phyloP scores from a whole-genome alignment of 2,888 invertebrate genomes.

The Ditula angustiorana region DNA sequence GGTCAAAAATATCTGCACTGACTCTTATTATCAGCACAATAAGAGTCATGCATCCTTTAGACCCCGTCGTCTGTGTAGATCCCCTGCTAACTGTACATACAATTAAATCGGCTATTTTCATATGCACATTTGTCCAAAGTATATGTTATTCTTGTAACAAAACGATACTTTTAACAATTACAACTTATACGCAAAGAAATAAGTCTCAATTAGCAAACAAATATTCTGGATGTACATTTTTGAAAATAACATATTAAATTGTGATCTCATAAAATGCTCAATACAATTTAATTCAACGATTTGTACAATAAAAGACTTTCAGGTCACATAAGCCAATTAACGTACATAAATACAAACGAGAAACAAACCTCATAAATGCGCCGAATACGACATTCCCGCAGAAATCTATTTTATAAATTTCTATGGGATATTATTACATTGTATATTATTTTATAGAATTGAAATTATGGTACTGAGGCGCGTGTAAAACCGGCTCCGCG shows the following conservation, averaged over 20 bases:
- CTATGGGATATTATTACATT: constrained; percentile 12
- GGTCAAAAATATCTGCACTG: too few species aligned
- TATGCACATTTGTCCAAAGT: too few species aligned
- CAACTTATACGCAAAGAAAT: too few species aligned
- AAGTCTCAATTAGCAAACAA: too few species aligned
- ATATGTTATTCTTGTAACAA: too few species aligned
- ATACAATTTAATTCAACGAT: constrained; percentile 32
- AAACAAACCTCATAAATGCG: constrained; percentile 47
- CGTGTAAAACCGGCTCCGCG: constrained; percentile 21
- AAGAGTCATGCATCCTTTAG: too few species aligned
- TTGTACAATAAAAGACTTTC: constrained; percentile 30
- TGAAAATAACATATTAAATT: not conserved
- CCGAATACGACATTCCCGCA: constrained; percentile 50
- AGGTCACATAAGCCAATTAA: constrained; percentile 27
- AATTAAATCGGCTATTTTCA: too few species aligned
- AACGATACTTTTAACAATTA: too few species aligned
- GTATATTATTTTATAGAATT: constrained; percentile 24
- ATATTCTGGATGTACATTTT: too few species aligned
- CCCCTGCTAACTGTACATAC: too few species aligned
- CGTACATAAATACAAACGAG: constrained; percentile 46
- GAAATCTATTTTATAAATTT: constrained; percentile 41
- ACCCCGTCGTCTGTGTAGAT: too few species aligned
- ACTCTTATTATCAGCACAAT: too few species aligned
- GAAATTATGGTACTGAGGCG: constrained; percentile 25
- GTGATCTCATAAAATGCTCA: constrained; percentile 3